Conservation (phyloP, 2,888 invertebrate species). For the Diachrysia chrysitis region DNA sequence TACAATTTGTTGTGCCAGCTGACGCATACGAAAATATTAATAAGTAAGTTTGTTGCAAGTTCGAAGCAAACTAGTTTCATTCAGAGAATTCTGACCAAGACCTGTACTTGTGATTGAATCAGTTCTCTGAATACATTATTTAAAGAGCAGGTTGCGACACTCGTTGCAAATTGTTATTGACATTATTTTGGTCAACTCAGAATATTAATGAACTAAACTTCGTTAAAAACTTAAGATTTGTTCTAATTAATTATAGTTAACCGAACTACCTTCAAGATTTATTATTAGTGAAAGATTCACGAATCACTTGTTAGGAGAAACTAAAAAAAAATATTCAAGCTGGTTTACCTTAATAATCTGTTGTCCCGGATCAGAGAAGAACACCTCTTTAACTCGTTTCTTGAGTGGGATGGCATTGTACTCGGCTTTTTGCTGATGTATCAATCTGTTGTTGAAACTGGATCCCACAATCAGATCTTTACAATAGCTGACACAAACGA, state of each 20-base stretch:
- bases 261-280: neutral
- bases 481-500: slow-evolving; percentile 72
- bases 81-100: slow-evolving; percentile 21
- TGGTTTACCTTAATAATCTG: slow-evolving; percentile 82
- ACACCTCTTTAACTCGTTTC: slow-evolving; percentile 85
- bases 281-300: neutral
- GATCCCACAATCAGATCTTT: slow-evolving; percentile 85
- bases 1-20: slow-evolving; percentile 29
- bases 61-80: slow-evolving; percentile 19
- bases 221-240: slow-evolving; percentile 8
- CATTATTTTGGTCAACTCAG: slow-evolving; percentile 30
- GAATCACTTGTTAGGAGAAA: slow-evolving; percentile 1
- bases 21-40: slow-evolving; percentile 31
- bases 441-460: slow-evolving; percentile 80
- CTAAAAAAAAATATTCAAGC: slow-evolving; percentile 6
- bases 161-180: slow-evolving; percentile 20
- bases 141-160: slow-evolving; percentile 21
- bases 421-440: slow-evolving; percentile 82
- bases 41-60: slow-evolving; percentile 24
- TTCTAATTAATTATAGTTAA: neutral
- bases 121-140: slow-evolving; percentile 37
- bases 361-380: slow-evolving; percentile 83
- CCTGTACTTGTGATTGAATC: slow-evolving; percentile 22
- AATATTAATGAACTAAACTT: slow-evolving; percentile 29
- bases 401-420: slow-evolving; percentile 83